Conservation (phyloP, 2,113 vertebrate species). For the Ictalurus punctatus region DNA sequence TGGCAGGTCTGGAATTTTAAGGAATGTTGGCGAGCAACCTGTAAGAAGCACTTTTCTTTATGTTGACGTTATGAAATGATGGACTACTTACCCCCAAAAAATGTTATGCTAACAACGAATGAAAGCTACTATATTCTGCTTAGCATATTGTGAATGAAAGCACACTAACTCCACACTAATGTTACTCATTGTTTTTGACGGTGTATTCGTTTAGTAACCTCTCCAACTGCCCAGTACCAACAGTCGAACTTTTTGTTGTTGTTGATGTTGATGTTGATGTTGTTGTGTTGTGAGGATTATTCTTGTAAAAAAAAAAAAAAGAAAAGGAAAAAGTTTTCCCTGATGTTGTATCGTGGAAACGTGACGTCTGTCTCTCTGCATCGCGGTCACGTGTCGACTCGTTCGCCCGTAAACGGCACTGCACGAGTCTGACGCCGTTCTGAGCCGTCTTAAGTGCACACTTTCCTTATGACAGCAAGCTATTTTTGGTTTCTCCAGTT, state of each 20-base stretch:
- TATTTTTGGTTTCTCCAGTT: constrained; percentile 54
- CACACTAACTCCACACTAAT: constrained; percentile 13
- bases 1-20: background rate
- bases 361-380: background rate
- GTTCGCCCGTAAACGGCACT: constrained; percentile 31
- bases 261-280: background rate
- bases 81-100: background rate
- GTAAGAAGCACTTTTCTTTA: background rate
- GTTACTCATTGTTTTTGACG: background rate
- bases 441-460: constrained; percentile 63
- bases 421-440: constrained; percentile 40
- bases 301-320: background rate
- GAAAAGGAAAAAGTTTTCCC: background rate
- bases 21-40: background rate
- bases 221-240: background rate
- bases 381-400: background rate
- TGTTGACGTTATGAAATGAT: background rate
- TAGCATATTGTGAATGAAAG: background rate
- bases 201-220: background rate
- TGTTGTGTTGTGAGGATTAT: background rate
- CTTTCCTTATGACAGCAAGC: constrained; percentile 53
- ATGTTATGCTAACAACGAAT: background rate
- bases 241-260: background rate
- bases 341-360: background rate
- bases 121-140: background rate